Evolutionary conservation across 2,797 vertebrate species (phyloP).

Genomic region (Pelobates cultripes): DNA sequence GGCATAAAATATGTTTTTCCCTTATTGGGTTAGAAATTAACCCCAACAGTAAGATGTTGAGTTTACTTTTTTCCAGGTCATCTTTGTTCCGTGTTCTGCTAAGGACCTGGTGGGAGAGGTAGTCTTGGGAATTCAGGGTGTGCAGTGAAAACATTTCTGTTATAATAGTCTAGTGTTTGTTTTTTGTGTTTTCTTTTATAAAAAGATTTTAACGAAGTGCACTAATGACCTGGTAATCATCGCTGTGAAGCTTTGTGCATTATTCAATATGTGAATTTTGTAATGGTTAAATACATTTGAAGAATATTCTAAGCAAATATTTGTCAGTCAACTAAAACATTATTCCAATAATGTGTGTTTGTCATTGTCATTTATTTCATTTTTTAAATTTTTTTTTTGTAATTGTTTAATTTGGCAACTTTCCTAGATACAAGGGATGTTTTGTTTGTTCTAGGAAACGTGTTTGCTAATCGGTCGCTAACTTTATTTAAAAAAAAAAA

Average conservation of each 20-base stretch:
- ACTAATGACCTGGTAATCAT: neutral
- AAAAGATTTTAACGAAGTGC: neutral
- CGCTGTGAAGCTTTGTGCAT: slow-evolving; percentile 5
- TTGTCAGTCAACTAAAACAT: slow-evolving; percentile 10
- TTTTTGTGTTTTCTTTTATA: neutral
- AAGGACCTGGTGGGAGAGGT: neutral
- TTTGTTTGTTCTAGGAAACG: too few species aligned
- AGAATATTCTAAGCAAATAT: slow-evolving; percentile 17
- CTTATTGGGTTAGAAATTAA: too few species aligned
- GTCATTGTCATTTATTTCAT: too few species aligned
- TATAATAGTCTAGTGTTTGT: slow-evolving; percentile 3
- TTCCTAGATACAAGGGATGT: too few species aligned
- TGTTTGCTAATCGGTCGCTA: too few species aligned
- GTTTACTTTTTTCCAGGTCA: neutral
- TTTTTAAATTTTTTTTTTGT: too few species aligned
- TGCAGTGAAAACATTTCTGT: neutral
- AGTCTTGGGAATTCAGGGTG: slow-evolving; percentile 8
- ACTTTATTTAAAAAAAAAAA: too few species aligned
- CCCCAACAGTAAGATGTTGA: neutral
- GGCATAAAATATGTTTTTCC: too few species aligned
- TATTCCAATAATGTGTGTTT: neutral
- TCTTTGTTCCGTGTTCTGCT: neutral
- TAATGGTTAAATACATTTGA: neutral
- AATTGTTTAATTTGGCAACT: too few species aligned
- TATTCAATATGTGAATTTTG: neutral